These are phyloP conservation scores for Hypanus sabinus DNA, from an alignment of 2,113 vertebrate genomes.

Conservation along the genomic window DNA sequence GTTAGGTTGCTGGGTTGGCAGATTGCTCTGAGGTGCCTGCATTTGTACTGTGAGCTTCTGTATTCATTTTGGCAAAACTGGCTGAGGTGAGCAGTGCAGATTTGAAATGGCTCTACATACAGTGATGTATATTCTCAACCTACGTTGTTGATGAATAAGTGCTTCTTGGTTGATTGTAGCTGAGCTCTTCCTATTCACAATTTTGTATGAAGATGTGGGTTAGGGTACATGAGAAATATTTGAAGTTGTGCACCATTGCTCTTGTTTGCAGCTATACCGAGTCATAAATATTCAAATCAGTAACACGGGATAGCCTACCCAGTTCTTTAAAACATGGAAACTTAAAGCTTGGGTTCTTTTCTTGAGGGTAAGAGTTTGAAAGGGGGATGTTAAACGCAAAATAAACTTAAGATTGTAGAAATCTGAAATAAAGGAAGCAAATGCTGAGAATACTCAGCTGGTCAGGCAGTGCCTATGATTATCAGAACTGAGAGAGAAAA, in stretches of 20 bases:
- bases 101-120: background rate
- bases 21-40: background rate
- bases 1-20: background rate
- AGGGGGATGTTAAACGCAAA: too few species aligned
- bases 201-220: background rate
- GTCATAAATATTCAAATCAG: background rate
- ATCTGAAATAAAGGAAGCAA: too few species aligned
- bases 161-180: background rate
- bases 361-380: too few species aligned
- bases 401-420: too few species aligned
- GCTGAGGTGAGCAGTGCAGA: background rate
- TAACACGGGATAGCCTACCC: background rate
- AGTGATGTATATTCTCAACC: background rate
- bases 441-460: background rate
- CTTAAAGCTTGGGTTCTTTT: too few species aligned
- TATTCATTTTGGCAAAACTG: background rate
- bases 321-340: too few species aligned
- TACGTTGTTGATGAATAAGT: background rate
- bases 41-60: background rate
- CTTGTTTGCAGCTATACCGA: background rate
- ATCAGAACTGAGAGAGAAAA: too few species aligned
- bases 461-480: background rate
- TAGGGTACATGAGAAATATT: too few species aligned
- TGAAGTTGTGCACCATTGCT: background rate
- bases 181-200: background rate